Evolutionary conservation across 2,888 invertebrate genomes (phyloP), one percentile per base, ranked within the genome.

Genomic region (Labia minor): DNA sequence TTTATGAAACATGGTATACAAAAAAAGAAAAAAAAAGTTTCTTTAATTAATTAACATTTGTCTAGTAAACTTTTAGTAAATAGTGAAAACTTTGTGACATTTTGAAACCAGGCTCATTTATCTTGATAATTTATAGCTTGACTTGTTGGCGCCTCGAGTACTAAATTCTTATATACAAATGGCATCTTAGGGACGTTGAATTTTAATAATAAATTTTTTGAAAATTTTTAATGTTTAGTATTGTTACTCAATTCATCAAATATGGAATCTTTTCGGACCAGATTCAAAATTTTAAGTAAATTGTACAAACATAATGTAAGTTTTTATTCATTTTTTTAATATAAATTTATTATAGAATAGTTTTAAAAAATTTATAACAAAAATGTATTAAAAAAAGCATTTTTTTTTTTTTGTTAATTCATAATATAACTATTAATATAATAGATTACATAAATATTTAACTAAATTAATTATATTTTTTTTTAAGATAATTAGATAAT

Each of bases 71-170:
- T 49, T 49, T 49, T 49, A 49, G 49, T 14, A 49, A 49, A 49
- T 2, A 49, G n/a, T 4, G 4, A 14, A 14, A 49, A 49, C 4
- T 14, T 49, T 49, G 2, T 14, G 49, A 49, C 49, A 49, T 8
- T 49, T 49, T 14, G 2, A 49, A 49, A 49, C 49, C 49, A 49
- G 49, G 14, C 49, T 49, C 49, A 49, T 49, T 49, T 49, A 14
- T 49, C 49, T 49, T 49, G 49, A n/a, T 49, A 49, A 49, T 49
- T 49, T 49, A 49, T 49, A 49, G n/a, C 49, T 49, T 49, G n/a
- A 49, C 49, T 49, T 49, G 49, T 49, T 49, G 49, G 49, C 49
- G 49, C 49, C 49, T 49, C 3, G 49, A 49, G 49, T 49, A 49
- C 49, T 49, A 49, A 14, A 49, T 49, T 49, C 49, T 10, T 49